Base-by-base conservation (phyloP, 2,113 vertebrate species). In the Formicarius rufipectus region DNA sequence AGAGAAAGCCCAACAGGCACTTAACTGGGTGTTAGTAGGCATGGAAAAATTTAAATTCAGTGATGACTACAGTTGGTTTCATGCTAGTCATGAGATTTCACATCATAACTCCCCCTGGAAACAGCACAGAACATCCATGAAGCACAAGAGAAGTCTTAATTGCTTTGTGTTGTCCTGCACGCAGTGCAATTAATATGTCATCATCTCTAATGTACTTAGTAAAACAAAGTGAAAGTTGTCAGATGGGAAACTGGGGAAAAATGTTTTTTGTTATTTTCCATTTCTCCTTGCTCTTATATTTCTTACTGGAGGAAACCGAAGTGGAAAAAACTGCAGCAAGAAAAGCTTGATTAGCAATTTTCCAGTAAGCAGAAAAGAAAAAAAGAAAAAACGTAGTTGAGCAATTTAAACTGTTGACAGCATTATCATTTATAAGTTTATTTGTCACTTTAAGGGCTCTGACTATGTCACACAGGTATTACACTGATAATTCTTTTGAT, bases 51-150 rank as follows among this genome's bases (percentile, higher is more conserved):
- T 80, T 21, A 80, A 90, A 91, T 56, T 77, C 75, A 63, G 71
- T 45, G 81, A 87, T 87, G 88, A 12, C 78, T 90, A 42, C 63
- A 78, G 79, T 67, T 80, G 72, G 39, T 84, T 94, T 96, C 75
- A 86, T 90, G 59, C 30, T 87, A 90, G 75, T 96, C 93, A 96
- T 91, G 83, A 90, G 95, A 74, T 31, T 71, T 85, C 72, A 59
- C 7, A 2, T 96, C 75, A 40, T 71, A 44, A 47, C 35, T 95
- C 47, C 30, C 63, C 18, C n/a, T 93, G 95, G 42, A 88, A 96
- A 44, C 35, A 20, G 68, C 47, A 33, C 24, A 33, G 67, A 83
- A 68, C 55, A 74, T 35, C 55, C 55, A n/a, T 52, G 68, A 71
- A 93, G 72, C 75, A 71, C 52, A 25, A 20, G 31, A 82, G 33